Conservation (phyloP, 2,888 invertebrate species). For the Troides helena region DNA sequence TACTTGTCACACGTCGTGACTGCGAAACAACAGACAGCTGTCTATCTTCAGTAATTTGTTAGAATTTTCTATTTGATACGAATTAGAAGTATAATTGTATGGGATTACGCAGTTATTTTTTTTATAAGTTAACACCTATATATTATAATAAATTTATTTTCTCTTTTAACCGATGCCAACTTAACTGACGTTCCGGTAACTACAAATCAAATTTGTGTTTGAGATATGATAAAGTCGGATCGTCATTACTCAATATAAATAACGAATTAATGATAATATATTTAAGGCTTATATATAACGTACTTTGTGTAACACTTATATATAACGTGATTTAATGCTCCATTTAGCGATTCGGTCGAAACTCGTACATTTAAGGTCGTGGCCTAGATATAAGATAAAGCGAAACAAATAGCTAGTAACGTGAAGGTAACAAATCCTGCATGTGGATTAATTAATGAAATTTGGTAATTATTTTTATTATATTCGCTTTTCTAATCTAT, state of each 20-base stretch:
- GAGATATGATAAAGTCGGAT: neutral
- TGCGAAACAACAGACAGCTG: slow-evolving; percentile 18
- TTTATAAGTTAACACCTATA: neutral
- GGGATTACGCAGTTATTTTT: neutral
- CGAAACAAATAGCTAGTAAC: neutral
- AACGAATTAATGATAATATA: neutral
- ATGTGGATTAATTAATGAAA: neutral
- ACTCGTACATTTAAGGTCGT: neutral
- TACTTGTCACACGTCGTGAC: slow-evolving; percentile 5
- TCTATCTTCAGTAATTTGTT: slow-evolving; percentile 8
- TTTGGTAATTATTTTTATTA: neutral
- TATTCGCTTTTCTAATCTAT: no score
- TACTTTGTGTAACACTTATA: neutral
- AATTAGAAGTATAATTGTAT: neutral
- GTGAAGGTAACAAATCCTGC: neutral
- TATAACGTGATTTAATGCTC: slow-evolving; percentile 1
- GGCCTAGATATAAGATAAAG: slow-evolving; percentile 1
- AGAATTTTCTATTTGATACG: neutral
- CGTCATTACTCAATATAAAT: neutral
- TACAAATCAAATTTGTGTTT: neutral
- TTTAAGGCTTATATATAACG: neutral
- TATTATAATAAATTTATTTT: neutral
- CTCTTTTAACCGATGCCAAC: neutral
- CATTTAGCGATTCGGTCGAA: slow-evolving; percentile 2
- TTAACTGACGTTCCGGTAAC: neutral